Evolutionary conservation across 2,113 vertebrate genomes (phyloP).

Genomic region (Boulengeromyrus knoepffleri): DNA sequence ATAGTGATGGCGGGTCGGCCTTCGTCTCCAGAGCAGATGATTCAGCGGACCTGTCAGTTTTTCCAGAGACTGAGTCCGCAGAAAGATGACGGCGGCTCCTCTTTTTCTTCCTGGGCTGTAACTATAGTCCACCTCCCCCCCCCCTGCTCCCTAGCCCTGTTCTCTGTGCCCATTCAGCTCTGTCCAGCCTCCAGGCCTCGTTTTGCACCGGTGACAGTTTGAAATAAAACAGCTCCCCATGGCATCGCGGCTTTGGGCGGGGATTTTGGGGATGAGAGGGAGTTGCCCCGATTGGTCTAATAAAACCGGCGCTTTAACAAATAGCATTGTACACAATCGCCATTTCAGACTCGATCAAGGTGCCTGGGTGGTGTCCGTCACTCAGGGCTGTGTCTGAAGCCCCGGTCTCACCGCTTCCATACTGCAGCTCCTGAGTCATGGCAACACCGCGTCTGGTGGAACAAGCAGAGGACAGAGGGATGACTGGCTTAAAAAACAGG

Average conservation of each 20-base stretch:
- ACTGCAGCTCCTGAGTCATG: neutral
- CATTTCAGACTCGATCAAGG: too few relatives aligned
- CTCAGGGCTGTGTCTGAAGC: neutral
- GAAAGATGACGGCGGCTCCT: slow-evolving; percentile 41
- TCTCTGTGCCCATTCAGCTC: neutral
- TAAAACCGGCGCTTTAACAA: neutral
- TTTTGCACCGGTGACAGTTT: slow-evolving; percentile 33
- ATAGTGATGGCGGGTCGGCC: slow-evolving; percentile 42
- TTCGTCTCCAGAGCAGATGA: slow-evolving; percentile 53
- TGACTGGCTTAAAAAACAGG: neutral
- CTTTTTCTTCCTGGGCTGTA: slow-evolving; percentile 45
- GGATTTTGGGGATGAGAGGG: neutral
- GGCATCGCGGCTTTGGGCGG: neutral
- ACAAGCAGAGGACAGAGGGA: neutral
- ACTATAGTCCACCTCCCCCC: neutral
- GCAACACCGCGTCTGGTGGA: neutral
- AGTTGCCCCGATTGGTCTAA: neutral
- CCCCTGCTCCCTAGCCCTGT: neutral
- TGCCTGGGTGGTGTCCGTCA: neutral
- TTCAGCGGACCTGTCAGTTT: slow-evolving; percentile 62
- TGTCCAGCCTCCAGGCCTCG: slow-evolving; percentile 24
- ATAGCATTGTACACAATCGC: neutral
- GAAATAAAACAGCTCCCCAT: neutral
- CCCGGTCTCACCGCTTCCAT: neutral
- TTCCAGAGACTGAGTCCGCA: slow-evolving; percentile 56